These are phyloP conservation scores for Hemistola chrysoprasaria DNA, from an alignment of 2,888 invertebrate species.

Conservation along the genomic window DNA sequence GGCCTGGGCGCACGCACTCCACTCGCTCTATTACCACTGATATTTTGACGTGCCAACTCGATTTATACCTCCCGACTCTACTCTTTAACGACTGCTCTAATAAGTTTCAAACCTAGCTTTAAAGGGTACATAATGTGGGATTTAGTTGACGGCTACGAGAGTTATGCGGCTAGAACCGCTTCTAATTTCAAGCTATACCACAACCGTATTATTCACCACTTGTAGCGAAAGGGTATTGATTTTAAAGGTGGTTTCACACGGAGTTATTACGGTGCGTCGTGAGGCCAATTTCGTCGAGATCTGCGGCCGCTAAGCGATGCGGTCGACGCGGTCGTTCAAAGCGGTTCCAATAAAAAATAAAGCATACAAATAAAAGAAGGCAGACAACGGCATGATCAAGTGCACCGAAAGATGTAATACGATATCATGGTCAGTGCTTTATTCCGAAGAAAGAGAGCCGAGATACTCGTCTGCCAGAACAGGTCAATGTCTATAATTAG, in stretches of 20 bases:
- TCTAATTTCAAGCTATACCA: conserved; percentile 35
- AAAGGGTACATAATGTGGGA: conserved; percentile 41
- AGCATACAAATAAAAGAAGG: conserved; percentile 64
- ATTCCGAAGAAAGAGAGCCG: conserved; percentile 38
- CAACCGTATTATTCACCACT: conserved; percentile 30
- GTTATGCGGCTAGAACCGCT: conserved; percentile 32
- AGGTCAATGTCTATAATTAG: conserved; percentile 61
- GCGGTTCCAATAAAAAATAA: conserved; percentile 59
- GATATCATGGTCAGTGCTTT: conserved; percentile 67
- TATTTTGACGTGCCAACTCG: conserved; percentile 68
- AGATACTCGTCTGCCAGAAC: conserved; percentile 31
- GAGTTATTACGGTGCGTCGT: conserved; percentile 39
- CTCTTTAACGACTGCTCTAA: conserved; percentile 54
- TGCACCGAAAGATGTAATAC: conserved; percentile 72
- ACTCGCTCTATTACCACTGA: conserved; percentile 60
- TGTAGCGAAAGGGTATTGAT: conserved; percentile 53
- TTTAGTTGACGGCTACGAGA: conserved; percentile 42
- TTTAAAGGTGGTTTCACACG: conserved; percentile 48
- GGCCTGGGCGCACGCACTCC: conserved; percentile 60
- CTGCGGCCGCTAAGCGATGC: conserved; percentile 63
- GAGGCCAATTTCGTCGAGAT: conserved; percentile 43
- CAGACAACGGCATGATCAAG: conserved; percentile 76
- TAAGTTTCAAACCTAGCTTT: conserved; percentile 48
- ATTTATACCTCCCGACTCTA: conserved; percentile 45
- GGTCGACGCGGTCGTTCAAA: conserved; percentile 66